phyloP scores from a whole-genome alignment of 1,140 invertebrate species.

The Phthorimaea operculella region DNA sequence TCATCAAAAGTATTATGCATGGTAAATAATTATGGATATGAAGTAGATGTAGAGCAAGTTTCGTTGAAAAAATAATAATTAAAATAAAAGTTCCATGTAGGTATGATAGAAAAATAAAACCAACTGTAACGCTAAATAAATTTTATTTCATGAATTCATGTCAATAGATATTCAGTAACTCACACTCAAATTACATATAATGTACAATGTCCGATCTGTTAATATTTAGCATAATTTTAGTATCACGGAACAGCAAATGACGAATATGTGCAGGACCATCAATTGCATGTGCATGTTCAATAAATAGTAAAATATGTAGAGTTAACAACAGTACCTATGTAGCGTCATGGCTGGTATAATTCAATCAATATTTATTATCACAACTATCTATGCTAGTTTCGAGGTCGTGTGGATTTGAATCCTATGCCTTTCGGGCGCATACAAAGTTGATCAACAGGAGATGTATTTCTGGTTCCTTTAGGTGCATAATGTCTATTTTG shows the following conservation, averaged over 20 bases:
- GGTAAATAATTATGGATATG: too few relatives aligned
- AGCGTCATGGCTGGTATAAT: constrained; percentile 2
- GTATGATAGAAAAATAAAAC: constrained; percentile 18
- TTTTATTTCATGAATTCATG: constrained; percentile 37
- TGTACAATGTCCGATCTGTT: constrained; percentile 34
- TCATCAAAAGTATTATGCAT: too few relatives aligned
- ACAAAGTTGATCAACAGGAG: too few relatives aligned
- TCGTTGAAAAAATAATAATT: too few relatives aligned
- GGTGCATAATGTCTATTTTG: too few relatives aligned
- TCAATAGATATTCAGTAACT: constrained; percentile 35
- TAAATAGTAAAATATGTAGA: constrained; percentile 9
- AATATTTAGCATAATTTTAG: constrained; percentile 31
- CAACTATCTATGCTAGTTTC: neutral
- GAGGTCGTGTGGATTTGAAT: too few relatives aligned
- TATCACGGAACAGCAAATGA: constrained; percentile 31
- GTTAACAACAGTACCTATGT: constrained; percentile 8
- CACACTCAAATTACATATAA: constrained; percentile 39
- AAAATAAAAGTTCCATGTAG: too few relatives aligned
- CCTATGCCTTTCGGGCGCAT: too few relatives aligned
- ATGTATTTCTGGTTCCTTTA: too few relatives aligned
- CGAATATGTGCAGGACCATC: constrained; percentile 23
- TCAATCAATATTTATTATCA: constrained; percentile 2
- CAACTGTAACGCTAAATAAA: constrained; percentile 40
- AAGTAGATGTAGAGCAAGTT: too few relatives aligned
- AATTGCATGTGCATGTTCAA: constrained; percentile 17